These are phyloP conservation scores for Cetonia aurata DNA, from an alignment of 2,888 invertebrate species.

Conservation along the genomic window DNA sequence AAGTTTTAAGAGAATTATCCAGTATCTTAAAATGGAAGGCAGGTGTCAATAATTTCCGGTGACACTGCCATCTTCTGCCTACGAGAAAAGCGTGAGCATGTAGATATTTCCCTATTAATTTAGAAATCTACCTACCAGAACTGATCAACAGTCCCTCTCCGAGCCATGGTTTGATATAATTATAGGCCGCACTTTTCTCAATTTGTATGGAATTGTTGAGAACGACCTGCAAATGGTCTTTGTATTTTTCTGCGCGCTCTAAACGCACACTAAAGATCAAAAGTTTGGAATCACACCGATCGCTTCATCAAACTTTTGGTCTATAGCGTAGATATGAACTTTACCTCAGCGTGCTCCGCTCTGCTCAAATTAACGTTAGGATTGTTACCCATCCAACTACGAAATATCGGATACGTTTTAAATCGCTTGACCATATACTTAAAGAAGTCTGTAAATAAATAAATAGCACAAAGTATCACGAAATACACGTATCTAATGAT, in stretches of 20 bases:
- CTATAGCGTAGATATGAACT: too few species aligned
- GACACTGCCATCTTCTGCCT: slow-evolving; percentile 43
- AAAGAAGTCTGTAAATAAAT: slow-evolving; percentile 33
- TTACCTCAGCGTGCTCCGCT: slow-evolving; percentile 40
- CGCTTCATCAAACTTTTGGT: too few species aligned
- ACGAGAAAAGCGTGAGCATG: too few species aligned
- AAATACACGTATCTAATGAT: neutral
- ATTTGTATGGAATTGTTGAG: slow-evolving; percentile 42
- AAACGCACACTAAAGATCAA: neutral
- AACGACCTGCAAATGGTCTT: slow-evolving; percentile 27
- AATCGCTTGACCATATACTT: slow-evolving; percentile 20
- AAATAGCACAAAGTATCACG: neutral
- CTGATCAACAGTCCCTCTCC: slow-evolving; percentile 43
- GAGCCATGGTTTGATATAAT: slow-evolving; percentile 37
- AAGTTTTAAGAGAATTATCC: slow-evolving; percentile 41
- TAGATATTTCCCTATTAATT: too few species aligned
- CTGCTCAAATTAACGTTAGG: slow-evolving; percentile 33
- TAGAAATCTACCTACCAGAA: slow-evolving; percentile 25
- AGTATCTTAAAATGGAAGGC: slow-evolving; percentile 44
- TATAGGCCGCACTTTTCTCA: slow-evolving; percentile 34
- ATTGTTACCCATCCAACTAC: slow-evolving; percentile 39
- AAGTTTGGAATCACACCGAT: neutral
- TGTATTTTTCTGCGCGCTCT: neutral
- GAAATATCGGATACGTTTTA: slow-evolving; percentile 14
- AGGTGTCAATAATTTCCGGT: slow-evolving; percentile 39